These are phyloP conservation scores for Coptodon rendalli DNA, from an alignment of 2,113 vertebrate species.

Conservation along the genomic window DNA sequence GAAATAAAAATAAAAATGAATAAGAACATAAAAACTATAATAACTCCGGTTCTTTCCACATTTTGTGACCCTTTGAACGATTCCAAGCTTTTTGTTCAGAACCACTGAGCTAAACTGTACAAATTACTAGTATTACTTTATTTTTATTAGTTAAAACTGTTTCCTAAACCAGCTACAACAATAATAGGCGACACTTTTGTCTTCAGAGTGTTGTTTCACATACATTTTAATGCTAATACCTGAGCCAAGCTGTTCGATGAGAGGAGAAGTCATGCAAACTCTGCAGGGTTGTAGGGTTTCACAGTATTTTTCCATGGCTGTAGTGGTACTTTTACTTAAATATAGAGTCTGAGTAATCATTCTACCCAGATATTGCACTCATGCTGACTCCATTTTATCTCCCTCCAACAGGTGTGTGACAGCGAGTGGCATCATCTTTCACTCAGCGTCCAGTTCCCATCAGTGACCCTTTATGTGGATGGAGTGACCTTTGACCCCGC, in stretches of 20 bases:
- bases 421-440: conserved; percentile 97
- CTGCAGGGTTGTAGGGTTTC: not conserved
- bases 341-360: not conserved
- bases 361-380: not conserved
- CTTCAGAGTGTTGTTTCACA: not conserved
- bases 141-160: not conserved
- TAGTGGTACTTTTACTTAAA: not conserved
- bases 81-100: not conserved
- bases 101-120: not conserved
- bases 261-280: not conserved
- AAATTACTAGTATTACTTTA: not conserved
- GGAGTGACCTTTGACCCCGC: conserved; percentile 96
- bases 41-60: not conserved
- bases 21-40: not conserved
- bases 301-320: not conserved
- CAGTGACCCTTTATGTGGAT: conserved; percentile 89
- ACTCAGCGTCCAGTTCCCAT: conserved; percentile 93
- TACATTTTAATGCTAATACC: not conserved
- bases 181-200: not conserved
- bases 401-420: conserved; percentile 82
- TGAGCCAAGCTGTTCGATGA: not conserved
- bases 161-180: not conserved
- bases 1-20: not conserved
- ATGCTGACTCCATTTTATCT: not conserved
- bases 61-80: not conserved